Base-by-base conservation (phyloP, 2,888 invertebrate genomes). In the Amphimallon solstitiale region DNA sequence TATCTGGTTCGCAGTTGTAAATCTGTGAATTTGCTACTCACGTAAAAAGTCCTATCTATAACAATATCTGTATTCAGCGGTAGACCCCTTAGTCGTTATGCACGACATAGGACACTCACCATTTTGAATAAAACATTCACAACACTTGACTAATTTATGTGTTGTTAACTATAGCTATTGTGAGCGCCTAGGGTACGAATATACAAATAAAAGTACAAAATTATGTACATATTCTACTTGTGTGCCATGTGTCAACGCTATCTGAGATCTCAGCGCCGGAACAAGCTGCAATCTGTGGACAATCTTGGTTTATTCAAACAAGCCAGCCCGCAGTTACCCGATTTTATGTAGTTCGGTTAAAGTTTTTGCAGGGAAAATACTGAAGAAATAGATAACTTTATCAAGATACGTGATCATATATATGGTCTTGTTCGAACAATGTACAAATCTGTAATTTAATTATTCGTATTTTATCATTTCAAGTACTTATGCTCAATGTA, bases 161-260 rank as follows among this genome's bases (percentile, higher is more conserved):
- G 75, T 75, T 77, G 78, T 75, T 78, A 77, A 77, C 73, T 75
- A 74, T 72, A 73, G 73, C 74, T 74, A 77, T 80, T 79, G 79
- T 79, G 71, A 73, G 69, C 76, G 74, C 76, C 75, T 69, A 66
- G 75, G 75, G 77, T 75, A 75, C 73, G 74, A 77, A 77, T 75
- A 74, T 72, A 74, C 75, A 73, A 77, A 78, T 77, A 77, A 76
- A 77, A 76, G 74, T 70, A 75, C 70, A 76, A 74, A 77, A 78
- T 78, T 78, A 78, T 77, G 77, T 77, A 75, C 75, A 76, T 77
- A 78, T 78, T 79, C 77, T 73, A 73, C 70, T 72, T 73, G 75
- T 75, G 73, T 72, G 69, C 75, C 74, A 74, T 76, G 75, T 75
- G 76, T 77, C 76, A 75, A 75, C 73, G 72, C 71, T 78, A 78